These are phyloP conservation scores for Melanotaenia nigrans DNA, from an alignment of 2,797 vertebrate species.

Conservation along the genomic window DNA sequence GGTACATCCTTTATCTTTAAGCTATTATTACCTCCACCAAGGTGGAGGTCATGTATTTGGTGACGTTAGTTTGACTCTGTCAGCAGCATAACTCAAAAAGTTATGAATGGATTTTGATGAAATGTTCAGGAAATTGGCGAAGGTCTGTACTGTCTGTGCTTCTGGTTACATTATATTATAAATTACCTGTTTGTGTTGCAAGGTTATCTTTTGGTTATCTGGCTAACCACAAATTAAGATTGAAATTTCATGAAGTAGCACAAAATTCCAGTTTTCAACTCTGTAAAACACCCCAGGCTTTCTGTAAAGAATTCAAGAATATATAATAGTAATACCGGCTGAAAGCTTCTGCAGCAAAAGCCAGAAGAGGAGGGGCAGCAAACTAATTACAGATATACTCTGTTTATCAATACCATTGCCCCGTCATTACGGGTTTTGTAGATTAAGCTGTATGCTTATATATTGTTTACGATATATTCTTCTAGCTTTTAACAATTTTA, in stretches of 20 bases:
- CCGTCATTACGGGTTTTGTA: background rate
- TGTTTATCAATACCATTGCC: background rate
- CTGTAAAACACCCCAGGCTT: background rate
- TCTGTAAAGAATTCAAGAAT: no score
- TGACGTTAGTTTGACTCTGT: no score
- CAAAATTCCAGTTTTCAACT: background rate
- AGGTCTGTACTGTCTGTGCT: no score
- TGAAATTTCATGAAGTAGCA: background rate
- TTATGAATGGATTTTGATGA: no score
- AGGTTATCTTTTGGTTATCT: background rate
- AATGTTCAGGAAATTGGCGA: no score
- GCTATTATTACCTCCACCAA: background rate
- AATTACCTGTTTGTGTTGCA: background rate
- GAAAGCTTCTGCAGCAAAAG: no score
- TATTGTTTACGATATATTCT: no score
- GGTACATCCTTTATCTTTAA: background rate
- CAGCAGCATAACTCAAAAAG: no score
- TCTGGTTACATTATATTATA: background rate
- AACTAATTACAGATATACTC: background rate
- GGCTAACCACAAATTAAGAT: background rate
- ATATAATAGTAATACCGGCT: no score
- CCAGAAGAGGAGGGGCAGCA: background rate
- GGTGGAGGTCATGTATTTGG: no score
- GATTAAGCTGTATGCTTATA: background rate
- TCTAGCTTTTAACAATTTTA: no score